Evolutionary conservation across 2,888 invertebrate species (phyloP), one percentile per base, ranked within the genome.

Genomic region (Onthophagus sagittarius): DNA sequence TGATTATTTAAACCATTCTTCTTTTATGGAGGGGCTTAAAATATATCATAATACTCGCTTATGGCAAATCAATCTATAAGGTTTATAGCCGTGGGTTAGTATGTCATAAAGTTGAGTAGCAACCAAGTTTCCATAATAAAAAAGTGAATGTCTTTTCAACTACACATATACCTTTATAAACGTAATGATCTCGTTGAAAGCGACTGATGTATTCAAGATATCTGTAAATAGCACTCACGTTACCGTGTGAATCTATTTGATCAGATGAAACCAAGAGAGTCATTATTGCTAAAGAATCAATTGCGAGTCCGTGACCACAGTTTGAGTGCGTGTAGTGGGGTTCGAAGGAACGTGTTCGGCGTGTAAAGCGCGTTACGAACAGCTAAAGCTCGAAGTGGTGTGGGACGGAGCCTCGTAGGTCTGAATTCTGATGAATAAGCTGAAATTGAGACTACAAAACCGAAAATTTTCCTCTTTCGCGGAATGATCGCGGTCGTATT

Each of bases 311-410:
- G 74, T 76, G 76, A 76, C 77, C 76, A 76, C 75, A 73, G 72
- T 74, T 72, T 75, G 78, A 77, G 76, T 78, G 77, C 78, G 77
- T 76, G 77, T 77, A 73, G 75, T 74, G 73, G 74, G 76, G 76
- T 78, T 77, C 76, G 14, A 72, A 67, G 74, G 74, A 53, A 78
- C 78, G 79, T 79, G 79, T 73, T 71, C 71, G 62, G 78, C 70
- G 70, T 78, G 73, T 72, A 75, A 79, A 79, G 76, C 70, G 73
- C 67, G 31, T 53, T 23, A 62, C 32, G 67, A 62, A 7, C 39
- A 71, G 31, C 67, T 31, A 53, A n/a, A 53, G 14, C 62, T 39
- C 13, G 70, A 70, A 70, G 62, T 70, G 70, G 70, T 53, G 32
- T 62, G 53, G 15, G 67, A 23, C 53, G 53, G 14, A 70, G 4